A percentile compares a stretch with the other conserved stretches of the same genome.
Conservation (phyloP, 64 coral and sea anemone species). For the Montipora cactus region DNA sequence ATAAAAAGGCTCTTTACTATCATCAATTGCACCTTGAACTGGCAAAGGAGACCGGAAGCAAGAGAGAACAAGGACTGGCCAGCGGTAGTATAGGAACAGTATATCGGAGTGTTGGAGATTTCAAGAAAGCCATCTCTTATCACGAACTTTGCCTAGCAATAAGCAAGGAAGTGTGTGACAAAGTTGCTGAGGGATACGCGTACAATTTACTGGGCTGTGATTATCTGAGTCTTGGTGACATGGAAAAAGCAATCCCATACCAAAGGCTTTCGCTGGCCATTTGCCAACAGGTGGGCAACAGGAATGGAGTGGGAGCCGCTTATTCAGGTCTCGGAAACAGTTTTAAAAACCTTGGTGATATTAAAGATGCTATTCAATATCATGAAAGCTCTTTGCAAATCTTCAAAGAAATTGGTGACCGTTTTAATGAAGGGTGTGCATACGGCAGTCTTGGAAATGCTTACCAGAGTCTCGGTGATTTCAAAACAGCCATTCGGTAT, state of each 20-base stretch:
- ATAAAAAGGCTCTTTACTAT: not conserved
- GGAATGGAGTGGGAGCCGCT: not conserved
- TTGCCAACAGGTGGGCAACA: not conserved
- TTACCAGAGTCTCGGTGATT: not conserved
- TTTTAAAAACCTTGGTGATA: not conserved
- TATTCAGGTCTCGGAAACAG: not conserved
- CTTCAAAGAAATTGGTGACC: not conserved
- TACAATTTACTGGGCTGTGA: not conserved
- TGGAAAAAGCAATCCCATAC: not conserved
- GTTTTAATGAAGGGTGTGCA: not conserved
- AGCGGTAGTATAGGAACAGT: not conserved
- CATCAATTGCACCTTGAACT: not conserved
- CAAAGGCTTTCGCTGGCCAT: not conserved
- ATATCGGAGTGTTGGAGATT: not conserved
- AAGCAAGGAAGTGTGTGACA: not conserved
- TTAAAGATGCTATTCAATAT: not conserved
- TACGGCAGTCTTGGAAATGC: not conserved
- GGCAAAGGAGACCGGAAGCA: not conserved
- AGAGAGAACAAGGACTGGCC: not conserved
- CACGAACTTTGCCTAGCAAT: not conserved
- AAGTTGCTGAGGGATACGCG: not conserved
- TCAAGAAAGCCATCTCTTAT: not conserved
- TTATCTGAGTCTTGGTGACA: not conserved
- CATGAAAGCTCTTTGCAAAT: not conserved
- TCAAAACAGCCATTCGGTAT: not conserved